Evolutionary conservation across 2,888 invertebrate species (phyloP), one percentile per base, ranked within the genome.

Genomic region (Aspidiotus rigidus): DNA sequence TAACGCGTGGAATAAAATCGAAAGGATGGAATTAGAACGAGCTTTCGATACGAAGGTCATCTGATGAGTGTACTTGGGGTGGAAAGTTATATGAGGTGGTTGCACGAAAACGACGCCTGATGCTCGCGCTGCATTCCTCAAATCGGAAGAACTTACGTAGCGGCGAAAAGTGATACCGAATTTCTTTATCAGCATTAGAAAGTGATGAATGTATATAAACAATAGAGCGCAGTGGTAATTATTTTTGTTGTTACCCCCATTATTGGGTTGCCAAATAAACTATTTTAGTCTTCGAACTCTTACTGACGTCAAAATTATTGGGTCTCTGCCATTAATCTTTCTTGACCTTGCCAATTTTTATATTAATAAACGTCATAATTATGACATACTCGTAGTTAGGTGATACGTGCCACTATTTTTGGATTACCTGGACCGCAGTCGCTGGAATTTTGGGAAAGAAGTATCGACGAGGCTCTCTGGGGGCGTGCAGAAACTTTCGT

Each of bases 331-430:
- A 67, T 67, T 44, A 49, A 59, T 67, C 67, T 28, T 49, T 15
- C 39, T 59, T 67, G 67, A 67, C 67, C 67, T 67, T 67, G 67
- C 67, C 49, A 49, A 67, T 67, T 59, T 64, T 67, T 59, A 53
- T 53, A 67, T 67, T 67, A 59, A 67, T 67, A 67, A 67, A 67
- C 67, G 67, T 67, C 60, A 67, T 67, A 67, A 67, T 67, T 67
- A 67, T 67, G 67, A 67, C 59, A 67, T 67, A 28, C 28, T 28
- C 28, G 28, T 28, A 17, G 67, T 49, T 49, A 49, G 59, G 60
- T 57, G 57, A 59, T 13, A n/a, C n/a, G n/a, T 11, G n/a, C 1
- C 49, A 49, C 11, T n/a, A n/a, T 49, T 49, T 49, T 49, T n/a
- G n/a, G n/a, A 13, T 49, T 49, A 49, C 49, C 49, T 49, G 49